Conservation (phyloP, 2,888 invertebrate species). For the Pemphredon lugubris region DNA sequence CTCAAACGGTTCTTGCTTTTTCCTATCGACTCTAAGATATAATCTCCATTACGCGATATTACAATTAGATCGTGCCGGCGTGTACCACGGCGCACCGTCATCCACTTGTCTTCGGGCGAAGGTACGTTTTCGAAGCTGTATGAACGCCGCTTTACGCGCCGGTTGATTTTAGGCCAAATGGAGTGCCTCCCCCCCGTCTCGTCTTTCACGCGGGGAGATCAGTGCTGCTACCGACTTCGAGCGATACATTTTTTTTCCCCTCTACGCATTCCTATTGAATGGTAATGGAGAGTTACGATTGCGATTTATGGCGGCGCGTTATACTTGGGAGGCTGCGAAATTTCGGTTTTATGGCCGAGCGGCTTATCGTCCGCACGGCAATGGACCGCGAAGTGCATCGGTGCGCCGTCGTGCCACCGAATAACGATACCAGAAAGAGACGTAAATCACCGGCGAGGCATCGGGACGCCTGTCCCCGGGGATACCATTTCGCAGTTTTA, state of each 20-base stretch:
- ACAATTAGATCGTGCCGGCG: slow-evolving; percentile 26
- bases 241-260: slow-evolving; percentile 44
- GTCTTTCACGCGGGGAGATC: no score
- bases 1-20: no score
- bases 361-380: slow-evolving; percentile 67
- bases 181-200: slow-evolving; percentile 26
- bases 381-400: slow-evolving; percentile 62
- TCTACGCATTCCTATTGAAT: slow-evolving; percentile 59
- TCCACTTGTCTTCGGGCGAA: no score
- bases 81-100: slow-evolving; percentile 13
- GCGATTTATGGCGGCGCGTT: slow-evolving; percentile 64
- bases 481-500: slow-evolving; percentile 13
- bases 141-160: background rate
- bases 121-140: no score
- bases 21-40: slow-evolving; percentile 15
- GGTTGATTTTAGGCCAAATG: slow-evolving; percentile 48
- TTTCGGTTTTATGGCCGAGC: slow-evolving; percentile 67
- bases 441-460: slow-evolving; percentile 67
- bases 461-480: slow-evolving; percentile 29
- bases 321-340: slow-evolving; percentile 63
- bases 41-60: slow-evolving; percentile 36
- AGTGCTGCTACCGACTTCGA: slow-evolving; percentile 21
- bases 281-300: slow-evolving; percentile 68
- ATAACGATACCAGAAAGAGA: slow-evolving; percentile 70
- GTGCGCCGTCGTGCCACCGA: slow-evolving; percentile 56